Percentiles rank a stretch among this genome's conserved stretches.
Conservation (phyloP, 2,113 vertebrate genomes). For the Sinosuthora webbiana region DNA sequence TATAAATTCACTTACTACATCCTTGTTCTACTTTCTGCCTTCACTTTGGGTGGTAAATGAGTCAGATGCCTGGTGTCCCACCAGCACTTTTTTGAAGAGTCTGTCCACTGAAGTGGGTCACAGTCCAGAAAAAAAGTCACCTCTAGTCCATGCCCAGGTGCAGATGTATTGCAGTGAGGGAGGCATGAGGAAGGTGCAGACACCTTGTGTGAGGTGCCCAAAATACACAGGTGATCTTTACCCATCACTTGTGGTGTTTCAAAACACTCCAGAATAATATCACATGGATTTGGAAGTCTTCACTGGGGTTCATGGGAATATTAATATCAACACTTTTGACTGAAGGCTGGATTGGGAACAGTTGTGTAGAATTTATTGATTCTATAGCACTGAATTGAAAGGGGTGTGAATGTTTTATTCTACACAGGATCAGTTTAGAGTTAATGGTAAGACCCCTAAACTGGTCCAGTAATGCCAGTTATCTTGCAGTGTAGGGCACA, state of each 20-base stretch:
- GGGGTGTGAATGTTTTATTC: not conserved
- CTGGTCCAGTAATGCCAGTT: not conserved
- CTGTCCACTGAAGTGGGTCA: not conserved
- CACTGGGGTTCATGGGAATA: not conserved
- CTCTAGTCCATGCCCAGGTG: accelerated
- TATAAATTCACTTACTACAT: not conserved
- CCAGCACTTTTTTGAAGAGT: not conserved
- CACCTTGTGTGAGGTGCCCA: not conserved
- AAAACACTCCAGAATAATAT: not conserved
- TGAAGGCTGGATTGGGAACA: not conserved
- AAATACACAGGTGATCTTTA: not conserved
- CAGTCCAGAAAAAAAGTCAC: not conserved
- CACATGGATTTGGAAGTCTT: not conserved
- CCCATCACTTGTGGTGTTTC: accelerated
- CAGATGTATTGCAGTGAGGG: not conserved
- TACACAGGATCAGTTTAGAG: not conserved
- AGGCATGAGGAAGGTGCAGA: not conserved
- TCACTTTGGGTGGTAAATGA: not conserved
- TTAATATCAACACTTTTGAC: not conserved
- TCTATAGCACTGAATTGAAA: not conserved
- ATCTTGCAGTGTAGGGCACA: not conserved
- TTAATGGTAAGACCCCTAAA: not conserved
- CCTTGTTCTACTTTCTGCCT: not conserved
- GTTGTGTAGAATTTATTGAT: not conserved
- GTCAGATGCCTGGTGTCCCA: not conserved